A percentile compares a stretch with the other conserved stretches of the same genome.
Conservation (phyloP, 1,140 invertebrate species). For the Heliothis virescens region DNA sequence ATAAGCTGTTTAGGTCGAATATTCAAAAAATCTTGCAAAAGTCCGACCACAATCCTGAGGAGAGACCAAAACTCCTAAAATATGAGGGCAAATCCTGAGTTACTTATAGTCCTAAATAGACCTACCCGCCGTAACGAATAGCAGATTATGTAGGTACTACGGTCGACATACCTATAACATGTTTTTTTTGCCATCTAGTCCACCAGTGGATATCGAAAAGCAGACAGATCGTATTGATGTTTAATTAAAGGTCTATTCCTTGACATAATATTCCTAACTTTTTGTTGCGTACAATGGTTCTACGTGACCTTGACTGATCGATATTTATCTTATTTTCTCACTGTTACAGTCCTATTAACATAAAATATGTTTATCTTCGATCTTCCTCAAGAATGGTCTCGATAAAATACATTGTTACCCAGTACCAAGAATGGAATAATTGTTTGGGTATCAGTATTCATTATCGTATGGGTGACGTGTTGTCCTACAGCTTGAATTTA, state of each 20-base stretch:
- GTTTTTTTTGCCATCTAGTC: too few relatives aligned
- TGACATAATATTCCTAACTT: not conserved
- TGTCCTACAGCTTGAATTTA: not conserved
- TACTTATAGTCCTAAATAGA: too few relatives aligned
- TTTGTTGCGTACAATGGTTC: not conserved
- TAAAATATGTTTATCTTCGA: conserved; percentile 10
- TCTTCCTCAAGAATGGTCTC: not conserved
- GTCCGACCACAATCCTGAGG: too few relatives aligned
- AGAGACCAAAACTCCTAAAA: too few relatives aligned
- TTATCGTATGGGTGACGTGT: not conserved
- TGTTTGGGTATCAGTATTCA: not conserved
- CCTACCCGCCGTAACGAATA: too few relatives aligned
- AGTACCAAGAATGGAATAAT: not conserved
- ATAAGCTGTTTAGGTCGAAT: too few relatives aligned
- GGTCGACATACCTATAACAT: too few relatives aligned
- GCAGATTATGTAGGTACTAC: too few relatives aligned
- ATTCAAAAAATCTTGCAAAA: too few relatives aligned
- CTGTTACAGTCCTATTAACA: conserved; percentile 18
- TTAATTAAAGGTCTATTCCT: not conserved
- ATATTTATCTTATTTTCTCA: conserved; percentile 17
- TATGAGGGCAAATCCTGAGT: too few relatives aligned
- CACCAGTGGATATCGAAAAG: not conserved
- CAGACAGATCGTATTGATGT: too few relatives aligned
- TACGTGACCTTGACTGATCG: conserved; percentile 1
- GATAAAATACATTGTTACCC: conserved; percentile 30